These are phyloP conservation scores for Brachirus orientalis DNA, from an alignment of 2,113 vertebrate species.

Conservation along the genomic window DNA sequence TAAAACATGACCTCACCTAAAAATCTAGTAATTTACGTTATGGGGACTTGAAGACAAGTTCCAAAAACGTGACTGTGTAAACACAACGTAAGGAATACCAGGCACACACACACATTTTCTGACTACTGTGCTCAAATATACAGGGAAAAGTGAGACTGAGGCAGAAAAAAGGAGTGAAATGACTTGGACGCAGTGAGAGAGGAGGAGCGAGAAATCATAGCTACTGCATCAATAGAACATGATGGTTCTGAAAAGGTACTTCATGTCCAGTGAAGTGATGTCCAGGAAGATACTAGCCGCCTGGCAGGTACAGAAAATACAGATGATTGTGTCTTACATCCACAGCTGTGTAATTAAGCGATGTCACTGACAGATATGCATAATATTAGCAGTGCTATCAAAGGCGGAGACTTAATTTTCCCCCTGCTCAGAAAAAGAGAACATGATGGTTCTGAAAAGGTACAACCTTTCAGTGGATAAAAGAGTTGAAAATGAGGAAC, in stretches of 20 bases:
- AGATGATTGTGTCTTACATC: slow-evolving; percentile 45
- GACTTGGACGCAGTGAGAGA: slow-evolving; percentile 19
- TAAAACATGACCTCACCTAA: too few relatives aligned
- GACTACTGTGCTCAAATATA: slow-evolving; percentile 37
- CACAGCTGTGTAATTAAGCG: slow-evolving; percentile 69
- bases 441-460: slow-evolving; percentile 9
- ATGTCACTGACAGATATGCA: slow-evolving; percentile 64
- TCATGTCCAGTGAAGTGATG: too few relatives aligned
- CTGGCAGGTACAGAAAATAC: slow-evolving; percentile 30
- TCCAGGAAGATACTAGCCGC: slow-evolving; percentile 44
- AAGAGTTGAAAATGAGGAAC: slow-evolving; percentile 40
- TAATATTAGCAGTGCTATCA: slow-evolving; percentile 63
- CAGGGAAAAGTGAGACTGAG: slow-evolving; percentile 39
- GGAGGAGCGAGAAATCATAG: slow-evolving; percentile 34
- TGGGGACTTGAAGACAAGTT: too few relatives aligned
- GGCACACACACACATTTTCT: neutral
- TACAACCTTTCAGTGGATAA: slow-evolving; percentile 9
- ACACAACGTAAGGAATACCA: too few relatives aligned
- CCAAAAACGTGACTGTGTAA: too few relatives aligned
- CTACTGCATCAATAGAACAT: slow-evolving; percentile 34
- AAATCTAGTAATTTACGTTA: too few relatives aligned
- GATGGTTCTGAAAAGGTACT: too few relatives aligned
- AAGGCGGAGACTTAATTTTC: slow-evolving; percentile 69
- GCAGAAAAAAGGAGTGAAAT: slow-evolving; percentile 27
- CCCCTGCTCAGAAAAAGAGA: slow-evolving; percentile 31